These are phyloP conservation scores for Lottia gigantea DNA, from an alignment of 2,888 invertebrate species.

Conservation along the genomic window DNA sequence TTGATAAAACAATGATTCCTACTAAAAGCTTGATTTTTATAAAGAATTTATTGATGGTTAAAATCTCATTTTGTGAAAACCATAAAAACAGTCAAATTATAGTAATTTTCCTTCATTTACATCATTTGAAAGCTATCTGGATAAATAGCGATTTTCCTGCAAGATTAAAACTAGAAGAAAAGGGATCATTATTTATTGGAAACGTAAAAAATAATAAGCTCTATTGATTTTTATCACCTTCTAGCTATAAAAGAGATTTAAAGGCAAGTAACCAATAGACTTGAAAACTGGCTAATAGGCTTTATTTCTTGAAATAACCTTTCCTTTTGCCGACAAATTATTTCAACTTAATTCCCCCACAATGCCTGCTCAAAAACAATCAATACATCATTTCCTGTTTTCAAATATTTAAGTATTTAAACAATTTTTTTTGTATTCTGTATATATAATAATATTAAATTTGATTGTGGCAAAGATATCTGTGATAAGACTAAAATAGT, in stretches of 20 bases:
- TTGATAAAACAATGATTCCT: not conserved
- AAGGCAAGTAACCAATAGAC: conserved; percentile 1
- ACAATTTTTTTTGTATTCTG: too few relatives aligned
- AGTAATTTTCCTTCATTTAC: not conserved
- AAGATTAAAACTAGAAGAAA: too few relatives aligned
- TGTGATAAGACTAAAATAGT: too few relatives aligned
- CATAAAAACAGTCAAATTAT: too few relatives aligned
- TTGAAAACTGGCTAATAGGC: not conserved
- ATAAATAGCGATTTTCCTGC: too few relatives aligned
- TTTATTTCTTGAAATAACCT: not conserved
- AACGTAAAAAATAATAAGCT: not conserved
- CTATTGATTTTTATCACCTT: not conserved
- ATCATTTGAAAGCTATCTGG: not conserved
- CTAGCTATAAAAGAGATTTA: not conserved
- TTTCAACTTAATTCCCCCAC: conserved; percentile 4
- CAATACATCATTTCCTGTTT: too few relatives aligned
- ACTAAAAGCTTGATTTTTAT: not conserved
- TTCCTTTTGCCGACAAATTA: conserved; percentile 7
- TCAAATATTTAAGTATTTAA: too few relatives aligned
- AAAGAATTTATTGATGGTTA: too few relatives aligned
- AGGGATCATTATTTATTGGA: too few relatives aligned
- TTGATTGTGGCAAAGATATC: too few relatives aligned
- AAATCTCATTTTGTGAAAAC: too few relatives aligned
- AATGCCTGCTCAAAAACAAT: not conserved
- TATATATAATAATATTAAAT: too few relatives aligned